phyloP scores from a whole-genome alignment of 2,888 invertebrate genomes.

The Philereme transversata region DNA sequence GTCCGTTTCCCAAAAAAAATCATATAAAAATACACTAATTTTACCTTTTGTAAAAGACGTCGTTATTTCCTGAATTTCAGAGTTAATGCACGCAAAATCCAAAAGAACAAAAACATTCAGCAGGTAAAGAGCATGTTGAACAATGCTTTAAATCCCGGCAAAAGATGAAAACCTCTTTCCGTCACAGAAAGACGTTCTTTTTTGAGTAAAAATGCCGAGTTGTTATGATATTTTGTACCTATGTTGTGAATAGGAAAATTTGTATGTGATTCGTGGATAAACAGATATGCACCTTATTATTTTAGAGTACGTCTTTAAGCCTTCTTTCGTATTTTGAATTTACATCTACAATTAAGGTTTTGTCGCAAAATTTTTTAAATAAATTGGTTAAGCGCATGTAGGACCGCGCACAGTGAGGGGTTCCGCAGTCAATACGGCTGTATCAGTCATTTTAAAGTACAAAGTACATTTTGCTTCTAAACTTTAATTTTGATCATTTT shows the following conservation, averaged over 20 bases:
- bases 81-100: constrained; percentile 23
- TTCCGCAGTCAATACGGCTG: too few species aligned
- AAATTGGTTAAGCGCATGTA: too few species aligned
- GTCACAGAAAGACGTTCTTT: constrained; percentile 20
- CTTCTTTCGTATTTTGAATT: too few species aligned
- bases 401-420: too few species aligned
- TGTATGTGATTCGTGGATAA: constrained; percentile 11
- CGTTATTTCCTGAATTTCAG: constrained; percentile 22
- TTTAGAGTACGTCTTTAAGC: neutral
- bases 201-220: constrained; percentile 20
- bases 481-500: too few species aligned
- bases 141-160: constrained; percentile 36
- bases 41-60: constrained; percentile 15
- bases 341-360: too few species aligned
- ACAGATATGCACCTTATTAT: constrained; percentile 2
- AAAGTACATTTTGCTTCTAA: too few species aligned
- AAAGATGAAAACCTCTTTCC: constrained; percentile 35
- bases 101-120: constrained; percentile 31
- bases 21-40: neutral
- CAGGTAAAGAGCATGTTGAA: constrained; percentile 33
- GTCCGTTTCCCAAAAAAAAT: too few species aligned
- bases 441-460: too few species aligned
- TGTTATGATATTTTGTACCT: constrained; percentile 15
- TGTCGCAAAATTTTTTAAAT: too few species aligned
- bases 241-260: constrained; percentile 13